Conservation (phyloP, 2,888 invertebrate genomes). For the Plebejus melissa region DNA sequence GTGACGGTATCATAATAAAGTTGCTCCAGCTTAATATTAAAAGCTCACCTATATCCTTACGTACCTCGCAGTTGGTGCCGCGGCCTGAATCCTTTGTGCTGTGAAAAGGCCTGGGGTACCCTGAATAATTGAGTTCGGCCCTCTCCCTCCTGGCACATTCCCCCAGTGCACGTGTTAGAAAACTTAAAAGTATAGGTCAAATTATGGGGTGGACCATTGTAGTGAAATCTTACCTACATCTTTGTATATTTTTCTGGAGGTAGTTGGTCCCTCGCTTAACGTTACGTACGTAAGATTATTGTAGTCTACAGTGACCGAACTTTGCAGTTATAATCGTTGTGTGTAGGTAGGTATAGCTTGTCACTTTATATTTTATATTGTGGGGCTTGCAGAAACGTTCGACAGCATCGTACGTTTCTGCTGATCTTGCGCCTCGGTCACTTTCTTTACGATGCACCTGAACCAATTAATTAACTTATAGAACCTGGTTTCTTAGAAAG, state of each 20-base stretch:
- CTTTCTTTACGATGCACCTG: too few species aligned
- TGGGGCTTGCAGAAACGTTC: too few species aligned
- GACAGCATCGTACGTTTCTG: too few species aligned
- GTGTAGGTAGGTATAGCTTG: too few species aligned
- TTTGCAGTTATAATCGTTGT: too few species aligned
- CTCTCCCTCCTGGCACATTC: conserved; percentile 52
- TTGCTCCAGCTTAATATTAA: conserved; percentile 64
- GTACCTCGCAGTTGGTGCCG: conserved; percentile 56
- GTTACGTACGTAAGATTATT: background rate
- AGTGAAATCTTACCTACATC: background rate
- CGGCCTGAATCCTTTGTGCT: conserved; percentile 73
- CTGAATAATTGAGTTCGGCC: conserved; percentile 71
- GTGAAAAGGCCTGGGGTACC: conserved; percentile 68
- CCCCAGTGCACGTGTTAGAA: conserved; percentile 28
- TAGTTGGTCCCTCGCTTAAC: background rate
- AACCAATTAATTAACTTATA: too few species aligned
- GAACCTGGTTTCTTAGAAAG: too few species aligned
- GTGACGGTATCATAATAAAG: conserved; percentile 59
- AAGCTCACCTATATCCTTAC: conserved; percentile 55
- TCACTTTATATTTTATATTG: too few species aligned
- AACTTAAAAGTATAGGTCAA: background rate
- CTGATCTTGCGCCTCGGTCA: too few species aligned
- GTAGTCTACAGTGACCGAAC: too few species aligned
- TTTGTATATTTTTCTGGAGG: background rate
- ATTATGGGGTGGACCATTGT: background rate